Evolutionary conservation across 2,113 vertebrate genomes (phyloP), one percentile per base, ranked within the genome.

Genomic region (Lepus americanus): DNA sequence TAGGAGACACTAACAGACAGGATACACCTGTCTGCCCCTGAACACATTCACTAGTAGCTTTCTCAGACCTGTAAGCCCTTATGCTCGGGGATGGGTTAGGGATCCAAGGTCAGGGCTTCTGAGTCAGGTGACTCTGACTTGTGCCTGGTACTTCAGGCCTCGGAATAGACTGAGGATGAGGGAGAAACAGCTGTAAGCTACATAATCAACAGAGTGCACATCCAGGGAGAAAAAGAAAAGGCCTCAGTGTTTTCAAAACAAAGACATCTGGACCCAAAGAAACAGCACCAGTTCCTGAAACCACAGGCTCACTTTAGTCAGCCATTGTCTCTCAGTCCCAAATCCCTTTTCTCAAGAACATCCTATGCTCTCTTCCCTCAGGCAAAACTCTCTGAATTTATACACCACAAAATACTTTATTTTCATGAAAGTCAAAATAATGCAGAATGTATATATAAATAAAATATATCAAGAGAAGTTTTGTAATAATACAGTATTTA

Each of bases 391-490:
- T 79, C 14, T 78, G 12, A 80, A 61, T 49, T 72, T 80, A 51
- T 36, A 36, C 4, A 67, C 8, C 16, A 16, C 12, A 0, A 6
- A 59, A 78, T 59, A 29, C 2, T 13, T 83, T 91, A 25, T 55
- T 89, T 90, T 85, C 31, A 77, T 88, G 33, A 90, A 81, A 49
- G n/a, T 79, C 27, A 78, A 73, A 81, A 36, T 51, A 70, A 10
- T 22, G n/a, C 1, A 10, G 19, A 49, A 3, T 49, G 1, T 25
- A 7, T 73, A 39, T 90, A 59, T 70, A 90, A 61, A 59, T 55
- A 87, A 83, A 80, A 25, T 14, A 91, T 77, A 89, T 51, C 13
- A 69, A 84, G 61, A 96, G 11, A 67, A 72, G 1, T 85, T 80
- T 85, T 49, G 22, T 5, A 17, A 61, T 66, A 81, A 49, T 81